phyloP scores from a whole-genome alignment of 2,113 vertebrate genomes.

The Anoplopoma fimbria region DNA sequence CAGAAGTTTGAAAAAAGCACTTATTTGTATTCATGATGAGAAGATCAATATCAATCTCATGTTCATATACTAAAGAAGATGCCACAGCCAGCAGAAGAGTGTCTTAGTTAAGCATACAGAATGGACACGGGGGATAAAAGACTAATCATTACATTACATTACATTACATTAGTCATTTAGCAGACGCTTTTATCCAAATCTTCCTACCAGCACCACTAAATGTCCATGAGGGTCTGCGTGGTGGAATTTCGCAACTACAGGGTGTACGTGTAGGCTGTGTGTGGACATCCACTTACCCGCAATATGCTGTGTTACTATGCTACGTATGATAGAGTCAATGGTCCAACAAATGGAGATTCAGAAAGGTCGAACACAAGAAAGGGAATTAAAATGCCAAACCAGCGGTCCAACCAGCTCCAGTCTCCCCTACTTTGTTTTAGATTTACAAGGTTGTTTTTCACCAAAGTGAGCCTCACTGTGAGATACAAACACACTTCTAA shows the following conservation, averaged over 20 bases:
- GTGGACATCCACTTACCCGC: not conserved
- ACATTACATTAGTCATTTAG: no score
- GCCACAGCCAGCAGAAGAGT: not conserved
- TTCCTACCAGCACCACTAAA: not conserved
- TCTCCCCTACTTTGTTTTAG: not conserved
- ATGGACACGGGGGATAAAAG: no score
- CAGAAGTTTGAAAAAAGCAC: no score
- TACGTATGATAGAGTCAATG: not conserved
- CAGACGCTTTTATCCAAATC: no score
- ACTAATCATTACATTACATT: no score
- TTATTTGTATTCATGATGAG: no score
- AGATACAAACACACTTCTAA: constrained; percentile 21
- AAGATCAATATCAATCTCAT: not conserved
- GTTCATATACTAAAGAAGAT: not conserved
- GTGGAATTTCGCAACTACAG: not conserved
- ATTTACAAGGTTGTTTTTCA: constrained; percentile 10
- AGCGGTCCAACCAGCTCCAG: not conserved
- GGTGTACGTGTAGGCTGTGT: not conserved
- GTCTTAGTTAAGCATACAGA: not conserved
- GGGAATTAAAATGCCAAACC: not conserved
- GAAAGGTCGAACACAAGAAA: not conserved
- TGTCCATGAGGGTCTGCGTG: not conserved
- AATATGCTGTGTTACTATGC: not conserved
- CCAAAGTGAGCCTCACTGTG: not conserved
- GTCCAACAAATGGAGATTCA: not conserved